A percentile compares a stretch with the other conserved stretches of the same genome.
These are phyloP conservation scores for Cydia splendana DNA, from an alignment of 1,140 invertebrate species.

Conservation along the genomic window DNA sequence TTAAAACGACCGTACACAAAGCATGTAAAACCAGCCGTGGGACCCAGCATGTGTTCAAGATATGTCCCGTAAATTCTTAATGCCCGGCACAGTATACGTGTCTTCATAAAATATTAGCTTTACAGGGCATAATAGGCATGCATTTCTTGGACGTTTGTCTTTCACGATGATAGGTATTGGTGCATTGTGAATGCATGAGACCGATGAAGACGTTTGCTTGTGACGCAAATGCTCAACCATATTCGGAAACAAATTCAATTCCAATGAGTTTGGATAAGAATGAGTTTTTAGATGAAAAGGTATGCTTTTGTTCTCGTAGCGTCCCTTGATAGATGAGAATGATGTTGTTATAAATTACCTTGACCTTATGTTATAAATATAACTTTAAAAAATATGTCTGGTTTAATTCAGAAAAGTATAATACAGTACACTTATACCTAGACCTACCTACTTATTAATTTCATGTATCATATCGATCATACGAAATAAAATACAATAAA, in stretches of 20 bases:
- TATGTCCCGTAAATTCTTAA: conserved; percentile 8
- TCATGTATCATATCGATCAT: too few relatives aligned
- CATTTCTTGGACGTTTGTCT: conserved; percentile 23
- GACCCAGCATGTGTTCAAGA: background rate
- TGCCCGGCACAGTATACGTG: background rate
- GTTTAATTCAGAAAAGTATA: too few relatives aligned
- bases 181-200: conserved; percentile 17
- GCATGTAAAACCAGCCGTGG: conserved; percentile 9
- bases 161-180: background rate
- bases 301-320: too few relatives aligned
- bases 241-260: background rate
- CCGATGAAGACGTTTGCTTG: conserved; percentile 19
- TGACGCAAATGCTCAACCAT: background rate
- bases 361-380: too few relatives aligned
- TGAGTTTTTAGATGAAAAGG: too few relatives aligned
- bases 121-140: background rate
- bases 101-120: conserved; percentile 27
- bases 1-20: conserved; percentile 12
- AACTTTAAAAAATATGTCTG: too few relatives aligned
- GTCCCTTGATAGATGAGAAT: background rate
- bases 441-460: too few relatives aligned
- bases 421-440: too few relatives aligned
- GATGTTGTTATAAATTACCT: too few relatives aligned
- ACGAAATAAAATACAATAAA: too few relatives aligned
- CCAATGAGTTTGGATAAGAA: background rate